phyloP scores from a whole-genome alignment of 2,797 vertebrate species.

The Myotis myotis region DNA sequence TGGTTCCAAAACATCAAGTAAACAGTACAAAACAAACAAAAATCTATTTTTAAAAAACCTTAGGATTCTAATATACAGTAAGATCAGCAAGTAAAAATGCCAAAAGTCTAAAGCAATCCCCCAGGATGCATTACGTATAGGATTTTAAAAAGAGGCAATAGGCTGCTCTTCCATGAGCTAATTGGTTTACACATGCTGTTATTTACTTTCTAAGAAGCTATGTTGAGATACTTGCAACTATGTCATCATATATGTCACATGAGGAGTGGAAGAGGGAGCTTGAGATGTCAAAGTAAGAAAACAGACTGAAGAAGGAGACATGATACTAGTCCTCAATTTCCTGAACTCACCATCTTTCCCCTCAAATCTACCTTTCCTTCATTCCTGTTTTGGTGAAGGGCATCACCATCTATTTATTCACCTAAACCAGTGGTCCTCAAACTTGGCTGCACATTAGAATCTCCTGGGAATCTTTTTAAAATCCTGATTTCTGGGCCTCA shows the following conservation, averaged over 20 bases:
- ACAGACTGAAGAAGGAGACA: neutral
- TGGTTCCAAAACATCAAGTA: constrained; percentile 5
- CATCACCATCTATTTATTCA: neutral
- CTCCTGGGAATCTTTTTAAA: too few relatives aligned
- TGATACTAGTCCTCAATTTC: neutral
- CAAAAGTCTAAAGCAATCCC: constrained; percentile 15
- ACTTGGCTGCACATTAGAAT: too few relatives aligned
- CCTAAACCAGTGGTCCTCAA: neutral
- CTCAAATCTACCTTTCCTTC: neutral
- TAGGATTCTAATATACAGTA: neutral
- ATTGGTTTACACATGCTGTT: neutral
- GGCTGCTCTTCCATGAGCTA: neutral
- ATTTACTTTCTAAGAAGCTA: neutral
- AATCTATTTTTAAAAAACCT: neutral
- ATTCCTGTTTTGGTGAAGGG: neutral
- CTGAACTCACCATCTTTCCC: neutral
- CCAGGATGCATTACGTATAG: neutral
- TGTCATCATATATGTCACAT: neutral
- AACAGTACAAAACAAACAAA: constrained; percentile 29
- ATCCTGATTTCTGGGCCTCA: too few relatives aligned
- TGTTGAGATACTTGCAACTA: neutral
- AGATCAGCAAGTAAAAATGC: constrained; percentile 27
- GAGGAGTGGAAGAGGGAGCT: neutral
- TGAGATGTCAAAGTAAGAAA: neutral
- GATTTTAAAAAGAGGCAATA: neutral